Base-by-base conservation (phyloP, 2,888 invertebrate genomes). In the Diplolepis rosae region DNA sequence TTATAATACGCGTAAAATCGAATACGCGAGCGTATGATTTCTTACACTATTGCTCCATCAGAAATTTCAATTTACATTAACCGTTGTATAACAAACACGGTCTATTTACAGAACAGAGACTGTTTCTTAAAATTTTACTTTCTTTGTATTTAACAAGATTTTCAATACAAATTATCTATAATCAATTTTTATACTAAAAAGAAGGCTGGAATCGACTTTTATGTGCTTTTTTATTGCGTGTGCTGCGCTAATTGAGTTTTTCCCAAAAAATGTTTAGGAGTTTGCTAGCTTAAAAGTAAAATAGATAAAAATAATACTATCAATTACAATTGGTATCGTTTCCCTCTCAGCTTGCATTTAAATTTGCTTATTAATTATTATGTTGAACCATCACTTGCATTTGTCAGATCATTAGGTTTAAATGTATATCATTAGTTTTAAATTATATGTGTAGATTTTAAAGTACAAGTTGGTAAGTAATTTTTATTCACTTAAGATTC, bases 221-320 rank as follows among this genome's bases (percentile, higher is more conserved):
- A 24, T 61, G 39, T 24, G 24, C 1, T n/a, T 13, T 24, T 32
- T 24, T 61, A 61, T 18, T 18, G 35, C 24, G 39, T 35, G 61
- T 61, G 39, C 24, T 39, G 39, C 18, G 22, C 35, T 61, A 39
- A 61, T 61, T 35, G 6, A 22, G n/a, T 61, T 61, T 39, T 39
- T 61, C 39, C 13, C 61, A 61, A 39, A 24, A 22, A 56, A 61
- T 24, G 24, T 61, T n/a, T 27, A 61, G 22, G 3, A 22, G 39
- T 24, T 39, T 61, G 39, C 61, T 24, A 35, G 39, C 61, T 24
- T 61, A 56, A 56, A 11, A 54, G 15, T 56, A 35, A 24, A 39
- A 7, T 39, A 61, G 35, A 15, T 61, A 35, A 61, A 61, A 61
- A 18, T 61, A 61, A 39, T 61, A 18, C 61, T 61, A 61, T 61